Base-by-base conservation (phyloP, 2,113 vertebrate species). In the Talpa occidentalis region DNA sequence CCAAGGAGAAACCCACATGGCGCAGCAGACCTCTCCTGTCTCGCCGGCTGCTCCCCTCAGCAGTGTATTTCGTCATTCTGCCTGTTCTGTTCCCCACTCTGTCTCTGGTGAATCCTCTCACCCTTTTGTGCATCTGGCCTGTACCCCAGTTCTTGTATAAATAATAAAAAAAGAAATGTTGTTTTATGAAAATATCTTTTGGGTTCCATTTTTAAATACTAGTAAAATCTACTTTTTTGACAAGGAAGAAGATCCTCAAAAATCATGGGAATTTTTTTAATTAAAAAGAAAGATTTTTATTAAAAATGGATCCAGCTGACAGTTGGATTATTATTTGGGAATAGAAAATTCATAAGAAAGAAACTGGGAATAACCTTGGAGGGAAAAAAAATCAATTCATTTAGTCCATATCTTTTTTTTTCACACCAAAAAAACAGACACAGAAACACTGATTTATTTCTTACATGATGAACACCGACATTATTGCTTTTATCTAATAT, bases 151-250 rank as follows among this genome's bases (percentile, higher is more conserved):
- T n/a, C n/a, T n/a, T n/a, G n/a, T n/a, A n/a, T n/a, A n/a, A 83
- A 70, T 3, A 22, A 60, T 9, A 79, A 35, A 15, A 72, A 35
- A 79, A 35, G 17, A 72, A 35, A 80, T 24, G 11, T 2, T 52
- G 22, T 42, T 67, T 93, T 47, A 66, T 26, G 21, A 80, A 94
- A 93, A 49, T 42, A 72, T 0, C 17, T 79, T 86, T 56, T 62
- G 37, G 54, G 32, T 49, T 94, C 26, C 42, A 95, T 67, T 91
- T 91, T 91, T 91, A 85, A 90, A 37, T 62, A 94, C 66, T 56
- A 73, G 2, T 87, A 24, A 94, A 24, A 28, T 79, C 26, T 69
- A 21, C 11, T 72, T 62, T 80, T 80, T 54, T 44, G 35, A 40
- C 21, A 92, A 49, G 10, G 56, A 85, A 79, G 30, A n/a, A 74